A percentile compares a stretch with the other conserved stretches of the same genome.
Evolutionary conservation across 23 tunicate species (phyloP).

Genomic region (Diplosoma virens): DNA sequence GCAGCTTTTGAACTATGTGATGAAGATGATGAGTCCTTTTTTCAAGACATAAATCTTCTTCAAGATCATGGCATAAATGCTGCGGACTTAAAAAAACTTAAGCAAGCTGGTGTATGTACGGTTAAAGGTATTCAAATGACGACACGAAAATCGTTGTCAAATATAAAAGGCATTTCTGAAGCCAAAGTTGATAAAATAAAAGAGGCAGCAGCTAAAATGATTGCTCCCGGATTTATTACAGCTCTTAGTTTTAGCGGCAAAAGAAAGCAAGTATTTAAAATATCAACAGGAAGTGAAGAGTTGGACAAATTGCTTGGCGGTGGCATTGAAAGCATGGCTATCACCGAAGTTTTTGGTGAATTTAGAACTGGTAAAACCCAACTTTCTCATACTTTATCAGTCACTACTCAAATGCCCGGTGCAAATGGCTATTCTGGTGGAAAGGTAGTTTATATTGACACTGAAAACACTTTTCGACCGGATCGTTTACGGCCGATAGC

Average conservation of each 20-base stretch:
- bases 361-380: constrained; percentile 99
- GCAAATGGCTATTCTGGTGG: constrained; percentile 95
- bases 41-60: constrained; percentile 73
- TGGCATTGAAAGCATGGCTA: constrained; percentile 97
- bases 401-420: constrained; percentile 98
- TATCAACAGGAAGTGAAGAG: constrained; percentile 87
- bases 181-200: constrained; percentile 97
- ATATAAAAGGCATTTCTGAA: constrained; percentile 98
- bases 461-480: constrained; percentile 97
- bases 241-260: constrained; percentile 84
- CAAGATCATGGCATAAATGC: constrained; percentile 96
- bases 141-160: constrained; percentile 70
- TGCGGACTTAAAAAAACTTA: constrained; percentile 86
- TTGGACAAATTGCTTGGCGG: constrained; percentile 95
- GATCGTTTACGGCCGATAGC: constrained; percentile 98
- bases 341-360: constrained; percentile 98
- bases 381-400: constrained; percentile 87
- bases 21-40: constrained; percentile 68
- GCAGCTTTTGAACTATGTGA: not conserved
- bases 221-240: constrained; percentile 73
- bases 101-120: constrained; percentile 90
- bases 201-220: constrained; percentile 88
- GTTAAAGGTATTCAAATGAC: constrained; percentile 97
- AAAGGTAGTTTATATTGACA: constrained; percentile 93
- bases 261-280: constrained; percentile 79